Evolutionary conservation across 2,113 vertebrate species (phyloP), one percentile per base, ranked within the genome.

Genomic region (Lipophrys pholis): DNA sequence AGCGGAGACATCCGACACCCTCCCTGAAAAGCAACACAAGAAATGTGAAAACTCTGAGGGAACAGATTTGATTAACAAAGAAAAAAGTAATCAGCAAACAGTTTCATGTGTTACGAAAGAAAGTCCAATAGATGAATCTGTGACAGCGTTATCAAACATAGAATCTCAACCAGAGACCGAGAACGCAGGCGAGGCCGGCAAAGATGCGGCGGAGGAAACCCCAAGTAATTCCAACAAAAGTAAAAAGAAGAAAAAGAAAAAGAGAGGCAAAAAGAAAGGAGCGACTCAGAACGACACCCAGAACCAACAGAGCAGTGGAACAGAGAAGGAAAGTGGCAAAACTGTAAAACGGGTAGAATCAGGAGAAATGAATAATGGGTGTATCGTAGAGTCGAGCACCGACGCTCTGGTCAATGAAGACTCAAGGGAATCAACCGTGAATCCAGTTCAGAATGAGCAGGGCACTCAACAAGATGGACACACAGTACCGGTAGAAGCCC

Each of bases 241-340:
- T n/a, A 93, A 92, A 57, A 94, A 91, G 77, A 94, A 91, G 73
- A 95, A 87, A 54, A 94, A 77, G 81, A 94, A 92, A 64, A 93
- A 43, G 78, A 93, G 64, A 62, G 64, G 66, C 17, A 95, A 93
- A 69, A 91, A 89, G 80, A 92, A 91, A 57, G 90, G 85, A 55
- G 82, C 40, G 14, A 2, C 16, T 38, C 58, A 60, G 0, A 85
- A 83, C 1, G 73, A 78, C 15, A 74, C 21, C 21, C 21, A 71
- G 68, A 80, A 60, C 55, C 74, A 80, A 51, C 73, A 69, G 6
- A 78, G 81, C 49, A 50, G 66, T 10, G 39, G 8, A 59, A 38
- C 10, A 0, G 59, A 69, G 0, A 54, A 76, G 14, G 63, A 70
- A 73, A 77, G 48, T 0, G 14, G 6, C 9, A 46, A 76, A 74